A percentile compares a stretch with the other conserved stretches of the same genome.
phyloP scores from a whole-genome alignment of 2,113 vertebrate species.

The Alethe diademata region DNA sequence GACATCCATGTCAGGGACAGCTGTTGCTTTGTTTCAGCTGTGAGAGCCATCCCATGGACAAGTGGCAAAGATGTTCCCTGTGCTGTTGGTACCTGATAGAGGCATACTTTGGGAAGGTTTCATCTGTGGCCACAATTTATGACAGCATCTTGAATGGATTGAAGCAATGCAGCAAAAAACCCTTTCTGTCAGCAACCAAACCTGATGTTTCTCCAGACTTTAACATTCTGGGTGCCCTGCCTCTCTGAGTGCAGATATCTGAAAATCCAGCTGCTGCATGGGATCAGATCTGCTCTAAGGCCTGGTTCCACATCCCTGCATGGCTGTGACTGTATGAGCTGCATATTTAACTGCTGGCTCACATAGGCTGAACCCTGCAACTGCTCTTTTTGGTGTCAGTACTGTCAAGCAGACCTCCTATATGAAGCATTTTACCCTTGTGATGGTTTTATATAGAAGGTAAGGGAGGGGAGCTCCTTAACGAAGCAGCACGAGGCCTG shows the following conservation, averaged over 20 bases:
- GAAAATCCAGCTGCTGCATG: background rate
- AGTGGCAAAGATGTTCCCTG: background rate
- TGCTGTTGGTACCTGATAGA: background rate
- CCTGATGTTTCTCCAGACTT: background rate
- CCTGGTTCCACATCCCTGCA: accelerated
- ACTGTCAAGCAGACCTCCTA: accelerated
- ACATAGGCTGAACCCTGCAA: accelerated
- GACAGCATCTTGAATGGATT: background rate
- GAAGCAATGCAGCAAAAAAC: background rate
- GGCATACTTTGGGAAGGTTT: background rate
- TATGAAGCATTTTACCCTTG: background rate
- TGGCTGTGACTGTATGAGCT: background rate
- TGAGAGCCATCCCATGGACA: background rate
- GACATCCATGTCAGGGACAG: background rate
- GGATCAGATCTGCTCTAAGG: background rate
- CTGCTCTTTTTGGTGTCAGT: background rate
- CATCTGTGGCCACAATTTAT: background rate
- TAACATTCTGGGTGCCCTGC: background rate
- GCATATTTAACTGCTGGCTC: background rate
- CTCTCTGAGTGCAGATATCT: background rate
- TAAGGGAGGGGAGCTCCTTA: too few species aligned
- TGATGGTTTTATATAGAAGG: too few species aligned
- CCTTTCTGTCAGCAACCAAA: background rate
- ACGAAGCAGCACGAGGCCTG: too few species aligned
- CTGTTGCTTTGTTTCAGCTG: background rate